Evolutionary conservation across 2,113 vertebrate species (phyloP).

Genomic region (Albula goreensis): DNA sequence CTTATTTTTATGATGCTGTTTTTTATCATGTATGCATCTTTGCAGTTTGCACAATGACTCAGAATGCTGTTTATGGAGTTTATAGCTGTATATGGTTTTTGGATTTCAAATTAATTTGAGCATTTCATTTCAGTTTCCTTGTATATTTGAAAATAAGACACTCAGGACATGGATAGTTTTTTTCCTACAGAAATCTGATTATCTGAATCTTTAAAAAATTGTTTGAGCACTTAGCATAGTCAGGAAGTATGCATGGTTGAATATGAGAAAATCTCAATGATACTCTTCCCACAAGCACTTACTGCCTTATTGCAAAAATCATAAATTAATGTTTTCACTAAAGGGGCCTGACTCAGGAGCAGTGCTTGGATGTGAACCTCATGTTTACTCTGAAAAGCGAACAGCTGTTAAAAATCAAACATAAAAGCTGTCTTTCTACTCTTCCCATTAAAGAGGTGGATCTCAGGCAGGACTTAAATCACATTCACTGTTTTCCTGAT

Average conservation of each 20-base stretch:
- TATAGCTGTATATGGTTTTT: background rate
- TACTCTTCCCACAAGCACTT: background rate
- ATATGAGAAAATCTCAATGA: background rate
- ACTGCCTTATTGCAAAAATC: background rate
- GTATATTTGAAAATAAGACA: background rate
- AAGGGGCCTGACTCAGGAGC: background rate
- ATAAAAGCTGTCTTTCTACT: background rate
- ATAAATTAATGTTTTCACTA: background rate
- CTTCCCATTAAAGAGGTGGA: background rate
- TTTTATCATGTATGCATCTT: background rate
- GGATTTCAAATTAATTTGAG: background rate
- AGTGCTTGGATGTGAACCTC: background rate
- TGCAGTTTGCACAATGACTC: constrained; percentile 1
- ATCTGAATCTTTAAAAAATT: background rate
- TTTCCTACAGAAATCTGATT: no score
- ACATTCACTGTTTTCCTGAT: background rate
- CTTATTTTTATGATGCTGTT: background rate
- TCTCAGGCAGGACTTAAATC: background rate
- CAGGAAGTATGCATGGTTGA: background rate
- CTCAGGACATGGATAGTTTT: background rate
- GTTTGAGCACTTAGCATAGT: background rate
- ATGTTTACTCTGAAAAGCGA: background rate
- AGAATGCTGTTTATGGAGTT: background rate
- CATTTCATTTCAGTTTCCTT: background rate
- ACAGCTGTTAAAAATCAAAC: background rate